These are phyloP conservation scores for Leucophenga montana DNA, from an alignment of 2,888 invertebrate genomes.

Conservation along the genomic window DNA sequence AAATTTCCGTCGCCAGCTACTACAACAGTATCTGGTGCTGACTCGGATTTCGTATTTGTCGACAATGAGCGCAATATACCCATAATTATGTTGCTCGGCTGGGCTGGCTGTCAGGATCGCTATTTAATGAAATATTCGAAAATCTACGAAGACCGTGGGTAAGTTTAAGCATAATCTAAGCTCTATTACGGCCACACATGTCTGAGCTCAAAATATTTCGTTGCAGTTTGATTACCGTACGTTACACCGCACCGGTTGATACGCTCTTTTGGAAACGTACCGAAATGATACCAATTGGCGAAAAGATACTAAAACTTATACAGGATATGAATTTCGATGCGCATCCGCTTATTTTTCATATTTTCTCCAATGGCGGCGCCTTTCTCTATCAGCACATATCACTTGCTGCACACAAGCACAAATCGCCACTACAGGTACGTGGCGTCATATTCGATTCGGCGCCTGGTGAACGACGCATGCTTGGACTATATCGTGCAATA, in stretches of 20 bases:
- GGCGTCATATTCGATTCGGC: constrained; percentile 84
- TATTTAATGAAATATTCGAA: constrained; percentile 85
- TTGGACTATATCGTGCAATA: constrained; percentile 77
- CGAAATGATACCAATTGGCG: constrained; percentile 78
- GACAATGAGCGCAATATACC: constrained; percentile 79
- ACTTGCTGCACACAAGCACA: constrained; percentile 75
- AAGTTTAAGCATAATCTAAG: constrained; percentile 52
- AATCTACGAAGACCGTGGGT: constrained; percentile 85
- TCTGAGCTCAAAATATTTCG: no score
- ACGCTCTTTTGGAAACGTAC: constrained; percentile 79
- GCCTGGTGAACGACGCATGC: constrained; percentile 77
- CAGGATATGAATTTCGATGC: constrained; percentile 80
- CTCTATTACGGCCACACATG: no score
- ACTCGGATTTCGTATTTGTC: constrained; percentile 76
- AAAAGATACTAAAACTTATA: constrained; percentile 79
- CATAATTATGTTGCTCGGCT: constrained; percentile 83
- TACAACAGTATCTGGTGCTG: constrained; percentile 63
- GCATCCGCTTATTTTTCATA: constrained; percentile 83
- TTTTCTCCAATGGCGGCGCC: constrained; percentile 84
- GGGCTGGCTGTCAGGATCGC: constrained; percentile 86
- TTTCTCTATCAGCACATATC: constrained; percentile 81
- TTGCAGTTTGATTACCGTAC: constrained; percentile 80
- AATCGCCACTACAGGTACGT: constrained; percentile 74
- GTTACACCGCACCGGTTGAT: constrained; percentile 81
- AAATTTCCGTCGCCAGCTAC: constrained; percentile 77